These are phyloP conservation scores for Plutella xylostella DNA, from an alignment of 2,888 invertebrate genomes.

Conservation along the genomic window DNA sequence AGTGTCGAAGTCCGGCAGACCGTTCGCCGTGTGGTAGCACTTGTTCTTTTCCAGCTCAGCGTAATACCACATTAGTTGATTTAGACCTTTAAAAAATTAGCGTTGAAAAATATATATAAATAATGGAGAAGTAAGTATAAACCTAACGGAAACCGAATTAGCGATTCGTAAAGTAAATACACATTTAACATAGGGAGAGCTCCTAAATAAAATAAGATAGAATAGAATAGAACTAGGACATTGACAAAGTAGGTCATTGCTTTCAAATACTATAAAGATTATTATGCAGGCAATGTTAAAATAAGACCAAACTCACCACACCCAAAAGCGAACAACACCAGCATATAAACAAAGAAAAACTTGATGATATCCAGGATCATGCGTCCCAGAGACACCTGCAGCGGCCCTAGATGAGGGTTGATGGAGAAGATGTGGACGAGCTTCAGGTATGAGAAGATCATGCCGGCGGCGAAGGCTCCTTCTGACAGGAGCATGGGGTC, in stretches of 20 bases:
- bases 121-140: too few species aligned
- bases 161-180: too few species aligned
- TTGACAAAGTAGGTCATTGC: not conserved
- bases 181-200: too few species aligned
- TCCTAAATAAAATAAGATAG: too few species aligned
- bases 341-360: conserved; percentile 94
- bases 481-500: conserved; percentile 96
- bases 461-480: conserved; percentile 95
- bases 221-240: not conserved
- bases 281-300: too few species aligned
- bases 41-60: conserved; percentile 89
- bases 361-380: conserved; percentile 96
- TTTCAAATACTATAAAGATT: not conserved
- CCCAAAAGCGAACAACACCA: conserved; percentile 95
- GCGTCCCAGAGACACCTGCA: conserved; percentile 92
- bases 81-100: conserved; percentile 75
- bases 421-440: conserved; percentile 97
- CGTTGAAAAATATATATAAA: too few species aligned
- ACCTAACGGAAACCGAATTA: too few species aligned
- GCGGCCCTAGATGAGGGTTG: conserved; percentile 94
- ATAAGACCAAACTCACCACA: conserved; percentile 76
- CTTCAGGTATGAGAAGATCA: conserved; percentile 96
- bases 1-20: conserved; percentile 85
- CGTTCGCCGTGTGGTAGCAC: conserved; percentile 80
- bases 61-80: conserved; percentile 94